Conservation (phyloP, 2,113 vertebrate species). For the Albula goreensis region DNA sequence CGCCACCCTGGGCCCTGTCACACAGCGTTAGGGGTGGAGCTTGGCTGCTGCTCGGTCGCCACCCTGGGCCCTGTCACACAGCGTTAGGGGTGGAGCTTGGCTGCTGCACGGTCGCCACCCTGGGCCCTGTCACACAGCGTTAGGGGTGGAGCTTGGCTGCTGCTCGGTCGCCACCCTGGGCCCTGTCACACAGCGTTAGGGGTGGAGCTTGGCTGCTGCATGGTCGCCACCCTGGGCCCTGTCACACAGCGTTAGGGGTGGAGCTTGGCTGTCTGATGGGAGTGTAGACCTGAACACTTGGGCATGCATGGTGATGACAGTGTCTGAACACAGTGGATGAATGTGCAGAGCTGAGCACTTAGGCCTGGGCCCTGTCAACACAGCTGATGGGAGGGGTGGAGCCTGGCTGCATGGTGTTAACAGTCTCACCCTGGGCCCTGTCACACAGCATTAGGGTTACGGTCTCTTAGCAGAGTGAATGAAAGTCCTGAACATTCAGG, state of each 20-base stretch:
- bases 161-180: not conserved
- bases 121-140: not conserved
- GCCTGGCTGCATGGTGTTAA: not conserved
- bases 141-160: not conserved
- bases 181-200: not conserved
- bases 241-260: not conserved
- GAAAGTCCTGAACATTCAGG: too few relatives aligned
- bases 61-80: not conserved
- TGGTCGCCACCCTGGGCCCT: not conserved
- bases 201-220: not conserved
- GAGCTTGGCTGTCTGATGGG: not conserved
- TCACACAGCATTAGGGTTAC: slow-evolving; percentile 2
- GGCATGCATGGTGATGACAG: not conserved
- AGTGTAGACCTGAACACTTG: too few relatives aligned
- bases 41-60: not conserved
- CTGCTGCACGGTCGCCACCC: not conserved
- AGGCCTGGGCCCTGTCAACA: not conserved
- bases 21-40: not conserved
- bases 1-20: not conserved
- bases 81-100: not conserved
- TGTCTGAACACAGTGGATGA: too few relatives aligned
- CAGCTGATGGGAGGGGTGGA: not conserved
- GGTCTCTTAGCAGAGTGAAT: too few relatives aligned
- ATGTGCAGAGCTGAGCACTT: too few relatives aligned
- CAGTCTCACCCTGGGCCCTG: not conserved